These are phyloP conservation scores for Drosophila funebris DNA, from an alignment of 1,140 invertebrate species.

Conservation along the genomic window DNA sequence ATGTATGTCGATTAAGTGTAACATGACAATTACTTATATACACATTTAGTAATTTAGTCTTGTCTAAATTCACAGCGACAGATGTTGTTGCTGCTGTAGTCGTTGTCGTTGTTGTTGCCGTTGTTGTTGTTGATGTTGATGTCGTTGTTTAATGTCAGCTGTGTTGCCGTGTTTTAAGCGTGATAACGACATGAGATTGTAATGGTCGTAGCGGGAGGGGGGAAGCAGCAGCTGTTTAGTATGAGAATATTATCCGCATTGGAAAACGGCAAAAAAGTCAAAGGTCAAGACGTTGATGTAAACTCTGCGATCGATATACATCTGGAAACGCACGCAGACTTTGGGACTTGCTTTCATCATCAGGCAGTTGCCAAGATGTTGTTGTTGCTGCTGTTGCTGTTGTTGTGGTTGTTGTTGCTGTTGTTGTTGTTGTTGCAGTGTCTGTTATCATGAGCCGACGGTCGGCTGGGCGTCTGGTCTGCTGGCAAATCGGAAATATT, in stretches of 20 bases:
- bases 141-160: conserved; percentile 51
- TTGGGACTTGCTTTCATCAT: not conserved
- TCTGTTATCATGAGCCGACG: not conserved
- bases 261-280: not conserved
- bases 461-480: not conserved
- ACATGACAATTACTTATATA: conserved; percentile 68
- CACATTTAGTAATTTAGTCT: conserved; percentile 57
- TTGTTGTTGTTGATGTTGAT: conserved; percentile 34
- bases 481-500: conserved; percentile 69
- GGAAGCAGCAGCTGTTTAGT: conserved; percentile 11
- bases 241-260: not conserved
- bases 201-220: not conserved
- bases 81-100: conserved; percentile 46
- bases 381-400: not conserved
- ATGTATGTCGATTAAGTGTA: conserved; percentile 62
- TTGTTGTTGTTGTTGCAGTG: conserved; percentile 12
- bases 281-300: conserved; percentile 39
- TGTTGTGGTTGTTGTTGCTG: not conserved
- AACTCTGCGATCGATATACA: conserved; percentile 51
- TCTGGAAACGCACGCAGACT: conserved; percentile 31
- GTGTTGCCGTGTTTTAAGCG: conserved; percentile 45
- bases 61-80: conserved; percentile 71
- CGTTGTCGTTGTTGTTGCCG: not conserved
- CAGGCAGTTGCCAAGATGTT: not conserved
- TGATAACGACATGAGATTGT: conserved; percentile 59